Base-by-base conservation (phyloP, 2,888 invertebrate genomes). In the Drosophila nigritarsus region DNA sequence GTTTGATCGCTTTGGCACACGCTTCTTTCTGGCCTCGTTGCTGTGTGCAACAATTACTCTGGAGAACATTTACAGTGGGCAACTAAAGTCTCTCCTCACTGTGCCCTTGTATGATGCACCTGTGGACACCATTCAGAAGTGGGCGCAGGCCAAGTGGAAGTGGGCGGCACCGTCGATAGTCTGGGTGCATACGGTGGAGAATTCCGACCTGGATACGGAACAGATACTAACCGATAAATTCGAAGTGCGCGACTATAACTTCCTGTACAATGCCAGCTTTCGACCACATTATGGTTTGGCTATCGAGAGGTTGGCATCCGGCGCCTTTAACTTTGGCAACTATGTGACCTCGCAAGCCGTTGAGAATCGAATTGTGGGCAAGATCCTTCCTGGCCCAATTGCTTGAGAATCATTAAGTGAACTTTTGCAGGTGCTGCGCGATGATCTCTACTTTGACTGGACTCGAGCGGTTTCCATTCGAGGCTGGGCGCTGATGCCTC, bases 41-140 rank as follows among this genome's bases (percentile, higher is more conserved):
- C 73, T 93, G 0, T 82, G 92, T 58, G 92, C 92, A 7, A 91
- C 91, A 0, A 88, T 93, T 2, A 93, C 92, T 0, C 64, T 93
- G 77, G 92, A 93, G 73, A 92, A 92, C 64, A 91, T 90, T 9
- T 93, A 93, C 72, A 92, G 92, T 65, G 92, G 93, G 0, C 91
- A 92, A 55, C 63, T 93, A 0, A 93, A 93, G 76, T 92, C 92
- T 0, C 54, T 92, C 59, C 75, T 93, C 3, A 92, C 93, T 0
- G 83, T 92, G 30, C 93, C 93, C 1, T 66, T 91, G 2, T 92
- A 89, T 56, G 86, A 77, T 0, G 86, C 90, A 6, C 91, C 92
- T 0, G 87, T 92, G 29, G 92, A 93, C 55, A 91, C 89, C 1
- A 86, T 91, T 5, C 73, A 76, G 0, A 92, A 92, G 70, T 93